A percentile compares a stretch with the other conserved stretches of the same genome.
These are phyloP conservation scores for Arctopsyche grandis DNA, from an alignment of 1,140 invertebrate species.

Conservation along the genomic window DNA sequence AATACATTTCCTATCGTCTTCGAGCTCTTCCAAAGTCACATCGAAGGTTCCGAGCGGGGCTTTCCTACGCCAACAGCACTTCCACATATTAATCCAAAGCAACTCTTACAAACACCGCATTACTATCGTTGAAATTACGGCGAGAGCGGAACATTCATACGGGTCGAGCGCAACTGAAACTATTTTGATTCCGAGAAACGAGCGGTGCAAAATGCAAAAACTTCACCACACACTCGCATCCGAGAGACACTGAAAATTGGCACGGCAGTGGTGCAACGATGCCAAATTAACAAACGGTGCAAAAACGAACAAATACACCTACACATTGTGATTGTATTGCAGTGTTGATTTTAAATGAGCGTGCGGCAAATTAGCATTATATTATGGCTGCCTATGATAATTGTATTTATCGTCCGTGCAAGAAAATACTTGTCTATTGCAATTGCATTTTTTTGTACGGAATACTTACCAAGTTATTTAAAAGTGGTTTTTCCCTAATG, in stretches of 20 bases:
- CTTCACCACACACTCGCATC: background rate
- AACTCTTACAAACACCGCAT: constrained; percentile 14
- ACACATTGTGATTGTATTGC: background rate
- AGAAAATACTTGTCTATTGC: background rate
- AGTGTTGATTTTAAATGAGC: constrained; percentile 30
- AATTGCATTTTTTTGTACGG: no score
- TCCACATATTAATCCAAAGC: constrained; percentile 33
- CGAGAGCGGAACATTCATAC: no score
- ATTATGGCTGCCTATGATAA: constrained; percentile 12
- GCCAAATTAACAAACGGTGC: constrained; percentile 43
- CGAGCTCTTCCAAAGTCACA: constrained; percentile 47
- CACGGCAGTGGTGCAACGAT: constrained; percentile 23
- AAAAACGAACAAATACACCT: background rate
- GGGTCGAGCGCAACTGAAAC: no score
- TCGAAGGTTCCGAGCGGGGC: constrained; percentile 45
- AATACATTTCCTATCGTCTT: constrained; percentile 42
- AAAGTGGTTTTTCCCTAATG: no score
- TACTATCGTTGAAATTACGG: background rate
- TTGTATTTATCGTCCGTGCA: background rate
- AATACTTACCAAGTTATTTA: no score
- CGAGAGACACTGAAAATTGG: constrained; percentile 38
- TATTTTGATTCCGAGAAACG: no score
- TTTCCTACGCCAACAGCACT: constrained; percentile 43
- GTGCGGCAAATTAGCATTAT: constrained; percentile 44
- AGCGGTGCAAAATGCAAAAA: background rate